These are phyloP conservation scores for Drosophila bifasciata DNA, from an alignment of 1,140 invertebrate species.

Conservation along the genomic window DNA sequence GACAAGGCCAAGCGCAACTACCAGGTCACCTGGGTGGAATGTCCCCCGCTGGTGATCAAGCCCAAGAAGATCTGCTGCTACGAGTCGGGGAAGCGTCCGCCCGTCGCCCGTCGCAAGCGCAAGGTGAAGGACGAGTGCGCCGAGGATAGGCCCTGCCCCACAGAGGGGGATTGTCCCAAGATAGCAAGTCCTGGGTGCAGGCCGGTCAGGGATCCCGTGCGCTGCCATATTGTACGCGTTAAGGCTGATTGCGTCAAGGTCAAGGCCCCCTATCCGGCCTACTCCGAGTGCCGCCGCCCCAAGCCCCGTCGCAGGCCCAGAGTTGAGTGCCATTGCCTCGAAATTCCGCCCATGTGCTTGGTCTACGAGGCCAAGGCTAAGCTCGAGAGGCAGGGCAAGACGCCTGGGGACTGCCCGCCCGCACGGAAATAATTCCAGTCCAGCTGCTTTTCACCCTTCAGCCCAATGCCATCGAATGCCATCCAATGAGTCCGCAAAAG, in stretches of 20 bases:
- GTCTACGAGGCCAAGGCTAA: background rate
- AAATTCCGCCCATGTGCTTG: background rate
- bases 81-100: slow-evolving; percentile 16
- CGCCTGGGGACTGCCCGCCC: no score
- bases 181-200: slow-evolving; percentile 50
- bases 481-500: no score
- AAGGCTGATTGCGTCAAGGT: slow-evolving; percentile 38
- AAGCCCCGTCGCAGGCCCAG: background rate
- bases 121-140: background rate
- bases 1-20: slow-evolving; percentile 64
- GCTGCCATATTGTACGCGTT: background rate
- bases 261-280: slow-evolving; percentile 57
- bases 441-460: no score
- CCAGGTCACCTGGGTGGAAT: slow-evolving; percentile 70
- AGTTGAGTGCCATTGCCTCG: slow-evolving; percentile 48
- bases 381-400: no score
- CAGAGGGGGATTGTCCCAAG: slow-evolving; percentile 21
- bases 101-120: slow-evolving; percentile 43
- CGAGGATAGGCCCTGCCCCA: background rate
- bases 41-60: slow-evolving; percentile 60
- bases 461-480: no score
- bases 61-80: slow-evolving; percentile 66
- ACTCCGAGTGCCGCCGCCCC: slow-evolving; percentile 48
- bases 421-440: no score
- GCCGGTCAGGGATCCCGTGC: slow-evolving; percentile 14